Conservation (phyloP, 2,113 vertebrate species). For the Athene cunicularia region DNA sequence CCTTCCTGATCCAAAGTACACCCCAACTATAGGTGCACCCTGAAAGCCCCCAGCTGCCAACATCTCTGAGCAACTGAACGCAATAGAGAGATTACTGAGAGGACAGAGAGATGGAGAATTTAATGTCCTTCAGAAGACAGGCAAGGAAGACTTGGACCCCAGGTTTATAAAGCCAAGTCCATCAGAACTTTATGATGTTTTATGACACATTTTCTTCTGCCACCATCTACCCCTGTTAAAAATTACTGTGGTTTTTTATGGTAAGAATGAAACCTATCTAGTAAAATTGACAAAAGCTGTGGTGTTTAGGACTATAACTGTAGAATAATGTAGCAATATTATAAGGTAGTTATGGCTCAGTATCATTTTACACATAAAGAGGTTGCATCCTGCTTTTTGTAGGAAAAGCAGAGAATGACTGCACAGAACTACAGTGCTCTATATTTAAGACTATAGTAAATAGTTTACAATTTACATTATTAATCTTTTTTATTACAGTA, state of each 20-base stretch:
- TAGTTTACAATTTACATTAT: background rate
- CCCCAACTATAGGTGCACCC: background rate
- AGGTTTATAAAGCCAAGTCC: background rate
- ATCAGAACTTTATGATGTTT: background rate
- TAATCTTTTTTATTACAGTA: background rate
- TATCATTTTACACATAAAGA: conserved; percentile 9
- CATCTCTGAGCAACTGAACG: background rate
- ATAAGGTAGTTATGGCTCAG: background rate
- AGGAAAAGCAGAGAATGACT: background rate
- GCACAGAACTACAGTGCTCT: background rate
- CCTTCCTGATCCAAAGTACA: background rate
- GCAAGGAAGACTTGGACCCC: background rate
- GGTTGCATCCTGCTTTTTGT: background rate
- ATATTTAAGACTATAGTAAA: background rate
- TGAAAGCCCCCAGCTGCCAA: background rate
- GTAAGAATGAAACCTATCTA: background rate
- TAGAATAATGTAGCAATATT: background rate
- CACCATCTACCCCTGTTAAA: background rate
- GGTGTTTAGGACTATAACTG: background rate
- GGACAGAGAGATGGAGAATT: background rate
- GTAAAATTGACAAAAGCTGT: conserved; percentile 4
- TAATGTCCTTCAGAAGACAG: background rate
- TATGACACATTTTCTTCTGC: background rate
- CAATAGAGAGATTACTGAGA: background rate
- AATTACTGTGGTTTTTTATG: background rate